phyloP scores from a whole-genome alignment of 92 coral and sea anemone genomes.

The Isaurus tuberculatus region DNA sequence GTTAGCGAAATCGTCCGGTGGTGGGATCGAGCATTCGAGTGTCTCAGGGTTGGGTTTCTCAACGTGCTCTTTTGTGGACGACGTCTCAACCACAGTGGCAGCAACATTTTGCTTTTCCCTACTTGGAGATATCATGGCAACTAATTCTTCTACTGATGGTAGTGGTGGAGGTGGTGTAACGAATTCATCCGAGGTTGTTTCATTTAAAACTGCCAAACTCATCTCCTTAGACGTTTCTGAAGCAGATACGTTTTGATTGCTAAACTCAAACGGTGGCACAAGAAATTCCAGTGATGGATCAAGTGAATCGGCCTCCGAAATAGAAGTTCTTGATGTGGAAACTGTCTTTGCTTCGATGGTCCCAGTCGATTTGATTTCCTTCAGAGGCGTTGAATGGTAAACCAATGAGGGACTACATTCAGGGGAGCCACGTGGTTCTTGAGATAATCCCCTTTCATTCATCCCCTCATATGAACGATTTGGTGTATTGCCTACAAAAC shows the following conservation, averaged over 20 bases:
- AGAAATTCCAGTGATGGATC: slow-evolving; percentile 25
- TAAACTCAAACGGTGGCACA: slow-evolving; percentile 24
- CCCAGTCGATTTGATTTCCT: neutral
- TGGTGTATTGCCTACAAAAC: neutral
- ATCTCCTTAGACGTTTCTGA: neutral
- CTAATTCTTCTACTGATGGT: slow-evolving; percentile 41
- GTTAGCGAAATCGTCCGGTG: slow-evolving; percentile 79
- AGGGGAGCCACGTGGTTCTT: slow-evolving; percentile 36
- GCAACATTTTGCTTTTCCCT: slow-evolving; percentile 12
- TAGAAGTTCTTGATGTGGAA: slow-evolving; percentile 15
- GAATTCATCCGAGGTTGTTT: neutral
- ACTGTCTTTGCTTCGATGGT: neutral
- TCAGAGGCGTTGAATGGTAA: slow-evolving; percentile 8
- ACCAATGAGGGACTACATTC: slow-evolving; percentile 36
- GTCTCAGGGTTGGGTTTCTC: slow-evolving; percentile 48
- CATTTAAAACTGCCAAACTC: neutral
- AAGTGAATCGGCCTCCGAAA: neutral
- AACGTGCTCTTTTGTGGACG: slow-evolving; percentile 28
- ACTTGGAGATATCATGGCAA: slow-evolving; percentile 43
- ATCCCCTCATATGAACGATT: neutral
- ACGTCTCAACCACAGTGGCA: slow-evolving; percentile 39
- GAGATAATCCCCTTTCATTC: slow-evolving; percentile 17
- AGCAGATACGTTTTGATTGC: slow-evolving; percentile 11
- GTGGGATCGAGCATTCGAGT: slow-evolving; percentile 72
- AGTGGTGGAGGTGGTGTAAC: slow-evolving; percentile 22